Evolutionary conservation across 1,140 invertebrate genomes (phyloP), one percentile per base, ranked within the genome.

Genomic region (Leptonema lineaticorne): DNA sequence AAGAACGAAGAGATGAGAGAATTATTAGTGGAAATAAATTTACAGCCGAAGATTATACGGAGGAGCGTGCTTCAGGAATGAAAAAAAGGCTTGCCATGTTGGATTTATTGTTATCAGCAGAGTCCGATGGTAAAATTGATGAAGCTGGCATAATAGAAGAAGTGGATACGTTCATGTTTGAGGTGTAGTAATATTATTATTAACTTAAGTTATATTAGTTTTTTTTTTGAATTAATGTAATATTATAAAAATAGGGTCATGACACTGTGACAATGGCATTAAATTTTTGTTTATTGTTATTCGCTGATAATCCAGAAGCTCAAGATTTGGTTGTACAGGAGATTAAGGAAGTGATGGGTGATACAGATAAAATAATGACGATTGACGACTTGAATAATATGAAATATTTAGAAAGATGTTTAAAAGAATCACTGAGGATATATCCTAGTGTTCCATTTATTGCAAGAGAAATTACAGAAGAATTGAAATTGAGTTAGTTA

Each of bases 101-200:
- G 20, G 78, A 80, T 71, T 59, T 79, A 8, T 68, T 94, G 5
- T 78, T 94, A 5, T 80, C 86, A 71, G 81, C 83, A 24, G 84
- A 86, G 66, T 77, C 81, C 41, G 77, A 82, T 50, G 80, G 84
- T 24, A 82, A 78, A 41, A 82, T 86, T 33, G 86, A 78, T 45
- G 82, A 90, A 70, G 66, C 80, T 22, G 90, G 91, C 64, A 91
- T 94, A 41, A 83, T 87, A 69, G 91, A 93, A 75, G 92, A 94
- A 83, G 90, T 92, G 3, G 90, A 93, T 75, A 93, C 90, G 0
- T 93, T 93, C 74, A 89, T 91, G 84, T 92, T 92, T 79, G 89
- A 89, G 81, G 62, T 78, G 3, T 74, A 72, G 4, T 80, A 77
- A 46, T 75, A 75, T 24, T 28, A 76, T 67, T 74, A 66, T 45